Evolutionary conservation across 2,888 invertebrate genomes (phyloP).

Genomic region (Dolichomitus sp.): DNA sequence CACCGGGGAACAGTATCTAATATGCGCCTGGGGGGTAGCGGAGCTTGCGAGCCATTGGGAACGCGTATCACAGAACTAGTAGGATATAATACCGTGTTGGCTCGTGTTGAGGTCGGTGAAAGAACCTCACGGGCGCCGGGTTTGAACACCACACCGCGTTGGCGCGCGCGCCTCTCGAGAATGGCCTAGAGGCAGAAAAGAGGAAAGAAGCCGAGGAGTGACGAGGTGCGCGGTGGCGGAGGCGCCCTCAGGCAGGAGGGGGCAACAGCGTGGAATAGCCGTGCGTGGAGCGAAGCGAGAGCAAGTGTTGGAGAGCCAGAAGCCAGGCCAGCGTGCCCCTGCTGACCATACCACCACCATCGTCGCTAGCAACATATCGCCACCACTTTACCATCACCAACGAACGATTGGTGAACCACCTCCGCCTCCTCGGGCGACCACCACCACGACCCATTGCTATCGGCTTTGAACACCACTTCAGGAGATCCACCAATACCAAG

Average conservation of each 20-base stretch:
- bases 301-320: constrained; percentile 74
- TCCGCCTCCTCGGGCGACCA: constrained; percentile 83
- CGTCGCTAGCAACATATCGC: constrained; percentile 48
- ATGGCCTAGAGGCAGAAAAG: constrained; percentile 87
- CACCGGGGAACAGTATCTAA: constrained; percentile 53
- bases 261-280: constrained; percentile 70
- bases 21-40: constrained; percentile 54
- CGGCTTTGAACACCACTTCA: constrained; percentile 38
- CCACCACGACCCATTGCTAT: constrained; percentile 80
- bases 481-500: constrained; percentile 24
- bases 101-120: constrained; percentile 76
- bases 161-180: constrained; percentile 86
- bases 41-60: constrained; percentile 1
- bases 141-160: constrained; percentile 80
- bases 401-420: constrained; percentile 82
- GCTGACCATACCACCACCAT: constrained; percentile 71
- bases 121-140: constrained; percentile 73
- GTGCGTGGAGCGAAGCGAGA: constrained; percentile 64
- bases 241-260: constrained; percentile 84
- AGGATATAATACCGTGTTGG: constrained; percentile 58
- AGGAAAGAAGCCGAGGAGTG: constrained; percentile 84
- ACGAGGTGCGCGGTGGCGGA: constrained; percentile 76
- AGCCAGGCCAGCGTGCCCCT: constrained; percentile 42
- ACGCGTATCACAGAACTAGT: constrained; percentile 51
- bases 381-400: constrained; percentile 73